A percentile compares a stretch with the other conserved stretches of the same genome.
phyloP scores from a whole-genome alignment of 2,113 vertebrate genomes.

The Diadophis punctatus region DNA sequence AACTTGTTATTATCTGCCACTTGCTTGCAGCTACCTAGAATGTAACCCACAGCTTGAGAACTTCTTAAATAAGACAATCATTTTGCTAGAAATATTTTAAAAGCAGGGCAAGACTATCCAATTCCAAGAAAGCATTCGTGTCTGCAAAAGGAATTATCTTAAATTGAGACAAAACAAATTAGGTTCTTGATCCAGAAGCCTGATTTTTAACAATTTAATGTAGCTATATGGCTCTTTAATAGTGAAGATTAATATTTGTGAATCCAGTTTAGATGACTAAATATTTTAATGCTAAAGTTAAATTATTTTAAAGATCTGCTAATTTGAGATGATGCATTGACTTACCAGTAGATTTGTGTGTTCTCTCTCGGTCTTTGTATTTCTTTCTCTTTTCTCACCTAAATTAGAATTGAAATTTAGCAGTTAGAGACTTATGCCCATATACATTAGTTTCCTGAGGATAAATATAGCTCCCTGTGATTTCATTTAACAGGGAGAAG shows the following conservation, averaged over 20 bases:
- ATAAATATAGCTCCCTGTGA: background rate
- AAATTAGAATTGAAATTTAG: background rate
- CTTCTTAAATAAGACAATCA: background rate
- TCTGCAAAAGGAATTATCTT: background rate
- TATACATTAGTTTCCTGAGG: background rate
- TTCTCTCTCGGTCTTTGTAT: background rate
- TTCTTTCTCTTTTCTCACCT: background rate
- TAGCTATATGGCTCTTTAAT: background rate
- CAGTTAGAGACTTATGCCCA: background rate
- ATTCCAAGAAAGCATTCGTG: background rate
- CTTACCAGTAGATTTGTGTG: background rate
- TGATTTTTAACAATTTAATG: background rate
- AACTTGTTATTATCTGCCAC: background rate
- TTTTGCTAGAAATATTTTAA: background rate
- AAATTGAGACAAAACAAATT: background rate
- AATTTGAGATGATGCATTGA: background rate
- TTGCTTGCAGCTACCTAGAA: background rate
- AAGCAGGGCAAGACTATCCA: background rate
- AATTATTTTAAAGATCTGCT: background rate
- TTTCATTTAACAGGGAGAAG: background rate
- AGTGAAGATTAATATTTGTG: background rate
- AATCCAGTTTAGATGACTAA: background rate
- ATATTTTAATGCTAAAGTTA: background rate
- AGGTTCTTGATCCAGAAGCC: background rate
- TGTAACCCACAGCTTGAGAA: background rate